Evolutionary conservation across 2,888 invertebrate genomes (phyloP).

Genomic region (Heteromurus nitidus): DNA sequence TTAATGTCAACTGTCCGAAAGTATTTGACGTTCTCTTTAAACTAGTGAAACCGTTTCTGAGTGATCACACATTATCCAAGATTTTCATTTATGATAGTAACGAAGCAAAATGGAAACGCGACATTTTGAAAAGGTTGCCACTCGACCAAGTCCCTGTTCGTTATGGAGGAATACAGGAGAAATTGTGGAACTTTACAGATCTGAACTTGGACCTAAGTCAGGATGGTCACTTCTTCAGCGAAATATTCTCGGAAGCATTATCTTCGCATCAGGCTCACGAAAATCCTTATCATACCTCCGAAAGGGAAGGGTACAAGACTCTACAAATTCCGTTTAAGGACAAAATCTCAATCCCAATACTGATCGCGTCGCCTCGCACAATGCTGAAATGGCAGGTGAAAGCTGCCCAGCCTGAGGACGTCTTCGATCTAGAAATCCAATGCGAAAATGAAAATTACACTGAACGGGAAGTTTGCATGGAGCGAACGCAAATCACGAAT

Average conservation of each 20-base stretch:
- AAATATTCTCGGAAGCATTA: conserved; percentile 20
- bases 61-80: conserved; percentile 59
- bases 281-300: too few species aligned
- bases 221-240: conserved; percentile 26
- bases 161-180: conserved; percentile 45
- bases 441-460: neutral
- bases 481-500: neutral
- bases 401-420: neutral
- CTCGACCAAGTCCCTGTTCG: conserved; percentile 39
- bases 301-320: conserved; percentile 15
- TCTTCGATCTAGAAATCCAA: conserved; percentile 28
- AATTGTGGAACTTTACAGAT: conserved; percentile 30
- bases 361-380: conserved; percentile 6
- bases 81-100: conserved; percentile 60
- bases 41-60: conserved; percentile 59
- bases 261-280: neutral
- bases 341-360: conserved; percentile 31
- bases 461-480: conserved; percentile 6
- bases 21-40: conserved; percentile 63
- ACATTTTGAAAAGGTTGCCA: conserved; percentile 43
- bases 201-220: conserved; percentile 17
- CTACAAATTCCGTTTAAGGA: conserved; percentile 7
- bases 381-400: conserved; percentile 31
- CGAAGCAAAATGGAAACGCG: conserved; percentile 51
- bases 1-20: conserved; percentile 61